phyloP scores from a whole-genome alignment of 2,888 invertebrate species.

The Coleophora flavipennella region DNA sequence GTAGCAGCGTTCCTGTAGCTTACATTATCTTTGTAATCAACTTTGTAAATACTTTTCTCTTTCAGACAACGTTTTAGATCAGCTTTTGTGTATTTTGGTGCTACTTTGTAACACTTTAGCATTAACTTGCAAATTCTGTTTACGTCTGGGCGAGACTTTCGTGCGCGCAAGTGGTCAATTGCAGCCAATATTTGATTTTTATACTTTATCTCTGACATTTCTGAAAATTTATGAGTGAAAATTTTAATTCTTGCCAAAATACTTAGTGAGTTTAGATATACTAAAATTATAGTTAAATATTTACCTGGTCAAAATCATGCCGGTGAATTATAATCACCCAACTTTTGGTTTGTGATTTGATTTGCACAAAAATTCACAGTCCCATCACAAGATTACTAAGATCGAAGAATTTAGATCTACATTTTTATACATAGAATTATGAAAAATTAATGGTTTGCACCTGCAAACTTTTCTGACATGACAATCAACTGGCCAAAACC shows the following conservation, averaged over 20 bases:
- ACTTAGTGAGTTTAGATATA: neutral
- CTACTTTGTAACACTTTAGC: conserved; percentile 80
- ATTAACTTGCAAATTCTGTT: conserved; percentile 88
- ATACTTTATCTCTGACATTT: conserved; percentile 76
- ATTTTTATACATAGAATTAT: too few species aligned
- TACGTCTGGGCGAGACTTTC: conserved; percentile 89
- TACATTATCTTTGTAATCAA: conserved; percentile 89
- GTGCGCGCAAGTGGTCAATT: conserved; percentile 85
- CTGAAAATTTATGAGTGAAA: conserved; percentile 30
- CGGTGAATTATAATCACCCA: conserved; percentile 41
- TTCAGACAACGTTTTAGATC: conserved; percentile 83
- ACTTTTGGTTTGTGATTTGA: neutral
- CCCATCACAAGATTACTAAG: too few species aligned
- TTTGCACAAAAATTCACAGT: too few species aligned
- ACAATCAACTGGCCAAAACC: too few species aligned
- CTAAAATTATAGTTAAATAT: conserved; percentile 9
- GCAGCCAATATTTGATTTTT: conserved; percentile 85
- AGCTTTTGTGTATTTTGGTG: conserved; percentile 77
- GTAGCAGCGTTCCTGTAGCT: conserved; percentile 88
- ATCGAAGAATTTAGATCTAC: too few species aligned
- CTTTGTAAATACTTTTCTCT: conserved; percentile 83
- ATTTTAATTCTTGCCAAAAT: neutral
- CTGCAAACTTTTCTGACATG: too few species aligned
- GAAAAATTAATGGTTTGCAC: too few species aligned
- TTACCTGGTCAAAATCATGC: conserved; percentile 60